phyloP scores from a whole-genome alignment of 2,888 invertebrate genomes.

The Chorisops tibialis region DNA sequence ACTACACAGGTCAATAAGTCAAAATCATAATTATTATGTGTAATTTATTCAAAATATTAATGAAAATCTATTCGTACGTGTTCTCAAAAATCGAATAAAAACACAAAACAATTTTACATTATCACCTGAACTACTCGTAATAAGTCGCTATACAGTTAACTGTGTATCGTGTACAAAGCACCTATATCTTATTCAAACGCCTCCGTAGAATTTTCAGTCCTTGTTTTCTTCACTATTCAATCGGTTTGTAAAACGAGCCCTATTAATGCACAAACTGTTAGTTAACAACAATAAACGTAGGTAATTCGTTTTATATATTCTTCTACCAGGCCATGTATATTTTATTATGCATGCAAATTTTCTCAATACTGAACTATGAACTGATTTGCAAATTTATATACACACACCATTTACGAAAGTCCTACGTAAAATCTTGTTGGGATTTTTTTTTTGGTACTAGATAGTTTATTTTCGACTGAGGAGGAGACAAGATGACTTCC shows the following conservation, averaged over 20 bases:
- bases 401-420: background rate
- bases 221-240: slow-evolving; percentile 4
- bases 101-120: too few relatives aligned
- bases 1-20: too few relatives aligned
- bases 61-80: too few relatives aligned
- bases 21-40: too few relatives aligned
- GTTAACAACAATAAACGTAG: slow-evolving; percentile 25
- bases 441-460: slow-evolving; percentile 2
- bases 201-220: background rate
- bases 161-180: too few relatives aligned
- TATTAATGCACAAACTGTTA: slow-evolving; percentile 26
- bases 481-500: slow-evolving; percentile 18
- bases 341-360: slow-evolving; percentile 10
- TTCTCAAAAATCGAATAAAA: too few relatives aligned
- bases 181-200: too few relatives aligned
- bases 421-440: background rate
- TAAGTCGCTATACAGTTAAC: too few relatives aligned
- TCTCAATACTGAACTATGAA: slow-evolving; percentile 31
- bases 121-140: too few relatives aligned
- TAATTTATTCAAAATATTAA: too few relatives aligned
- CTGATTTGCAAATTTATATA: slow-evolving; percentile 30
- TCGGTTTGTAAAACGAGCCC: slow-evolving; percentile 21
- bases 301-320: slow-evolving; percentile 16
- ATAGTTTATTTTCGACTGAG: slow-evolving; percentile 4
- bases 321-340: too few relatives aligned